Base-by-base conservation (phyloP, 1,140 invertebrate species). In the Trichonephila clavata region DNA sequence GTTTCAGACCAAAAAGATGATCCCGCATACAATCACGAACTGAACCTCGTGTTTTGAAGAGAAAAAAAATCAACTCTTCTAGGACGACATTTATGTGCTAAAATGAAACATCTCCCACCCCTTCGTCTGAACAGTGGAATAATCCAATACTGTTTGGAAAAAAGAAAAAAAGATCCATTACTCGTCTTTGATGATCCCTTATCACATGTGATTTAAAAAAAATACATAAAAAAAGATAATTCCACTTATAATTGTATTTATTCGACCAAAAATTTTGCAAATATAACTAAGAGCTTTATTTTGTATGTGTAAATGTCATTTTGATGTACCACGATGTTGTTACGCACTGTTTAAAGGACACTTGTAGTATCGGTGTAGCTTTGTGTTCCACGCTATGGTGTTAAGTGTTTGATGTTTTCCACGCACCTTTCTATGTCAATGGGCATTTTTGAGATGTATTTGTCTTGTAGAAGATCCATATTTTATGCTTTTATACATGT, bases 231-330 rank as follows among this genome's bases (percentile, higher is more conserved):
- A 20, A 16, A 18, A 63, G 32, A 39, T 39, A 39, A 3, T 63
- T 63, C 61, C 16, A 63, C 61, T 6, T 20, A 20, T 18, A 16
- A 59, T 32, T 27, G 20, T 24, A 21, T 43, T 63, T 18, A 59
- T 57, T 24, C 87, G 65, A 18, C n/a, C 21, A n/a, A 32, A 88
- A n/a, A 65, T 57, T 21, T 68, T 90, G 10, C 43, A 24, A 27
- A 59, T 50, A 68, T 71, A 5, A 68, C n/a, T 32, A 90, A 90
- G 88, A 90, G 88, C 63, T 71, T 71, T n/a, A 71, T 68, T 71
- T 90, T 68, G 68, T 68, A 68, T 68, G 65, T 77, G 71, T 59
- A 77, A 77, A 32, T 50, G 65, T 50, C 18, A 71, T 57, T 90
- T 68, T n/a, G 43, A 90, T 50, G 88, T 71, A 50, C 50, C 43